Evolutionary conservation across 2,113 vertebrate species (phyloP).

Genomic region (Corythoichthys haematopterus): DNA sequence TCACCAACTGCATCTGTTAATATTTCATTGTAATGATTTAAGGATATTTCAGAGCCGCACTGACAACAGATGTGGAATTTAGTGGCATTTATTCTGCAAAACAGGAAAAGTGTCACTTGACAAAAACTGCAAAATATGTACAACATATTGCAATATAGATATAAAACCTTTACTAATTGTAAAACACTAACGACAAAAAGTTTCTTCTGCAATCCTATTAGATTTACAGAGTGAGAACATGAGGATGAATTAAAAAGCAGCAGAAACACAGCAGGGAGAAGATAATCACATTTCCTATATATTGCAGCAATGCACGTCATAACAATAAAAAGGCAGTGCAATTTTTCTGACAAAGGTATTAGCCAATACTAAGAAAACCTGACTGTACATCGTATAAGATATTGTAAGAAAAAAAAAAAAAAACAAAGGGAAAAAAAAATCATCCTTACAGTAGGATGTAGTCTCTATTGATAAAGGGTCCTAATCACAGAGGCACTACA

Average conservation of each 20-base stretch:
- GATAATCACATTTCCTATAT: not conserved
- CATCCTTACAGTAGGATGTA: slow-evolving; percentile 7
- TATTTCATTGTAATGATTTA: not conserved
- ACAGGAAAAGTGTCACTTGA: not conserved
- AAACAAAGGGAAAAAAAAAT: slow-evolving; percentile 1
- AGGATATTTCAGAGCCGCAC: not conserved
- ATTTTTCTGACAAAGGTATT: slow-evolving; percentile 40
- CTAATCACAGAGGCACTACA: slow-evolving; percentile 26
- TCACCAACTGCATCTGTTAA: too few relatives aligned
- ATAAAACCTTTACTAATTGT: not conserved
- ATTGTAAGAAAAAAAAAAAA: slow-evolving; percentile 14
- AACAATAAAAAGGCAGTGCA: slow-evolving; percentile 45
- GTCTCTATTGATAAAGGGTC: slow-evolving; percentile 22
- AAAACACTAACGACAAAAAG: slow-evolving; percentile 28
- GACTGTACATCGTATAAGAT: slow-evolving; percentile 29
- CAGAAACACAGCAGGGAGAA: not conserved
- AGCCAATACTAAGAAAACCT: slow-evolving; percentile 33
- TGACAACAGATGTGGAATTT: not conserved
- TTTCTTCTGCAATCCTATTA: slow-evolving; percentile 14
- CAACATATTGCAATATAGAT: not conserved
- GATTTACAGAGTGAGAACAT: slow-evolving; percentile 17
- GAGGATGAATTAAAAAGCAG: slow-evolving; percentile 16
- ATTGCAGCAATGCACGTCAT: slow-evolving; percentile 29
- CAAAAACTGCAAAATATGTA: slow-evolving; percentile 5
- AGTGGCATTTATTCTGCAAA: not conserved